Evolutionary conservation across 2,113 vertebrate species (phyloP), one percentile per base, ranked within the genome.

Genomic region (Edolisoma coerulescens): DNA sequence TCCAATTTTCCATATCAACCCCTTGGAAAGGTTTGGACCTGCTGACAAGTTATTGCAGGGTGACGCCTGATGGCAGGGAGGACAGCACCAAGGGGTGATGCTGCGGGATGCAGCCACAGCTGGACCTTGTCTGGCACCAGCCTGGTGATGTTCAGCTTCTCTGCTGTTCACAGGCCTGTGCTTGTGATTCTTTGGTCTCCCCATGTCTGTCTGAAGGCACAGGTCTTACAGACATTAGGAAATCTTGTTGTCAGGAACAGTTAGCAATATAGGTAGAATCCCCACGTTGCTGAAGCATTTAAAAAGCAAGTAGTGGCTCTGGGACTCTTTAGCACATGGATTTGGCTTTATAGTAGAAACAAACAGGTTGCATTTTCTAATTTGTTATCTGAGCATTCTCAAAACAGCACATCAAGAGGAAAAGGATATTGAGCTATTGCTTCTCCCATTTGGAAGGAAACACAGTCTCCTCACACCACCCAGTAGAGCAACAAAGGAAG

Each of bases 61-160:
- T 54, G 76, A 16, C 0, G 0, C 35, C 24, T 64, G 45, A 54
- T 26, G 30, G 11, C 11, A 53, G 30, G 9, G 13, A 53, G 26
- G 8, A 54, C 16, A 14, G 67, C 19, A 41, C 27, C 0, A 2
- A 41, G 12, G n/a, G 35, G 17, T 20, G 76, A 54, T 71, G 69
- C 64, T 89, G 54, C 1, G 9, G 39, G 42, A 54, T 75, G 54
- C 28, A 45, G 54, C 37, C 14, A 4, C 26, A 69, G 45, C 50
- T 64, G 73, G 24, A 49, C 39, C 49, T 65, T 1, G 1, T 8
- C 60, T 73, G 53, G 28, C 44, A 37, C 32, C 37, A 70, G n/a
- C 41, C 37, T 56, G 59, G 56, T 1, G 1, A n/a, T 75, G 21
- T 35, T 69, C 74, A 42, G 42, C 71, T 60, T 39, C 42, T 87